phyloP scores from a whole-genome alignment of 53 echinoderm and acorn worm species.

The Mesocentrotus franciscanus region DNA sequence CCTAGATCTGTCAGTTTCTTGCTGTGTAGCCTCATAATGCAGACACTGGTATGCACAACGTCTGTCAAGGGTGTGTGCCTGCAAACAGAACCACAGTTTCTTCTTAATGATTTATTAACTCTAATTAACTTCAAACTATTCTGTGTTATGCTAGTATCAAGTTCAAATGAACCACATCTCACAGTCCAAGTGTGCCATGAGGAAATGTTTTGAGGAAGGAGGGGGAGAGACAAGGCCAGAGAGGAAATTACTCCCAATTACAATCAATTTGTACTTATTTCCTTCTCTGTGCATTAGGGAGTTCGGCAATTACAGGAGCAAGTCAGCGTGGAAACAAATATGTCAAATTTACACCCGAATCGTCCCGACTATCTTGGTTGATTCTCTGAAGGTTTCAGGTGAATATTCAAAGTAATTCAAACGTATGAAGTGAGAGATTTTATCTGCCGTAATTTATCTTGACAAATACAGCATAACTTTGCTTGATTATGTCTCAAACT shows the following conservation, averaged over 20 bases:
- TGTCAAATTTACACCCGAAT: slow-evolving; percentile 18
- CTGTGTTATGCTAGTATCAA: background rate
- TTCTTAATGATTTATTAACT: background rate
- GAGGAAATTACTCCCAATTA: slow-evolving; percentile 38
- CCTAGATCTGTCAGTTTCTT: too few species aligned
- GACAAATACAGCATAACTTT: too few species aligned
- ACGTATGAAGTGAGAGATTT: background rate
- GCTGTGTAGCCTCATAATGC: too few species aligned
- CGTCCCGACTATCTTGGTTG: background rate
- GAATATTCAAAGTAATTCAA: background rate
- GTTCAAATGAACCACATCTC: background rate
- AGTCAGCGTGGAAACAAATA: background rate
- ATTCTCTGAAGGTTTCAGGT: background rate
- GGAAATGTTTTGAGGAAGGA: slow-evolving; percentile 24
- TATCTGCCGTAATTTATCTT: background rate
- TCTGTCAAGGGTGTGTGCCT: too few species aligned
- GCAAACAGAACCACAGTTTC: too few species aligned
- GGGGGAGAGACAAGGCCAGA: slow-evolving; percentile 39
- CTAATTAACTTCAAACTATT: background rate
- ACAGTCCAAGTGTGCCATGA: background rate
- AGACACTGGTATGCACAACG: too few species aligned
- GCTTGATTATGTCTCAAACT: too few species aligned
- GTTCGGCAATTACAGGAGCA: background rate
- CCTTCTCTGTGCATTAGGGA: background rate
- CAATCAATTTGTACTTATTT: slow-evolving; percentile 39